Evolutionary conservation across 1,140 invertebrate species (phyloP).

Genomic region (Lepidurus packardi): DNA sequence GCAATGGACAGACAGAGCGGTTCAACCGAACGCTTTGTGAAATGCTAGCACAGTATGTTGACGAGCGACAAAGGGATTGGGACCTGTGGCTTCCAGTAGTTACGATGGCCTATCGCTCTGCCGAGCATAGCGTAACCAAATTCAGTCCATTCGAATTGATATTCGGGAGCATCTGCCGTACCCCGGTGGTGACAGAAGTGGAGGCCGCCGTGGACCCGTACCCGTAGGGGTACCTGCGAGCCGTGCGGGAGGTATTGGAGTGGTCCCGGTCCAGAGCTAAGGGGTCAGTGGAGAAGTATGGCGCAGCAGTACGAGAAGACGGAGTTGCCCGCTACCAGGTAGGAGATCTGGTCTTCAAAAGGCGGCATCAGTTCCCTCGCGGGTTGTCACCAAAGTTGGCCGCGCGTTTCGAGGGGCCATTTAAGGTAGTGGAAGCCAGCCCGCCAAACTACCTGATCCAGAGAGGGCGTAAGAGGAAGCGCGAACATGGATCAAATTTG

Average conservation of each 20-base stretch:
- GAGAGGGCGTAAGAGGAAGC: neutral
- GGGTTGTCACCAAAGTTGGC: neutral
- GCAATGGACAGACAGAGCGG: slow-evolving; percentile 38
- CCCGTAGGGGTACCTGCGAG: no score
- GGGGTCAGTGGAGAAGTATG: neutral
- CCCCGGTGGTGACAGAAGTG: neutral
- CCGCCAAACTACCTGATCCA: neutral
- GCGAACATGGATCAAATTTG: neutral
- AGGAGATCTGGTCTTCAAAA: neutral
- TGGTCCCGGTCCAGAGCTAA: neutral
- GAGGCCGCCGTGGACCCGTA: neutral
- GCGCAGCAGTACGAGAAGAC: neutral
- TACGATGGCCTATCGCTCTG: neutral
- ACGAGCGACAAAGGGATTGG: neutral
- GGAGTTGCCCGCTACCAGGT: neutral
- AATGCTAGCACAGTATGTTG: slow-evolving; percentile 35
- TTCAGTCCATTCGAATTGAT: slow-evolving; percentile 30
- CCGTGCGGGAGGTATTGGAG: neutral
- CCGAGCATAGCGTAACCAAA: neutral
- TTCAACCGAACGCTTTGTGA: slow-evolving; percentile 39
- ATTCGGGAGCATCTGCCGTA: slow-evolving; percentile 2
- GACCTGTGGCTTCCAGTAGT: slow-evolving; percentile 7
- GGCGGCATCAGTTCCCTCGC: neutral
- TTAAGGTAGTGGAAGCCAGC: neutral
- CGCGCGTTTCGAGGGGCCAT: neutral